Percentiles rank a stretch among this genome's conserved stretches.
These are phyloP conservation scores for Sinocyclocheilus rhinocerous DNA, from an alignment of 2,113 vertebrate species.

Conservation along the genomic window DNA sequence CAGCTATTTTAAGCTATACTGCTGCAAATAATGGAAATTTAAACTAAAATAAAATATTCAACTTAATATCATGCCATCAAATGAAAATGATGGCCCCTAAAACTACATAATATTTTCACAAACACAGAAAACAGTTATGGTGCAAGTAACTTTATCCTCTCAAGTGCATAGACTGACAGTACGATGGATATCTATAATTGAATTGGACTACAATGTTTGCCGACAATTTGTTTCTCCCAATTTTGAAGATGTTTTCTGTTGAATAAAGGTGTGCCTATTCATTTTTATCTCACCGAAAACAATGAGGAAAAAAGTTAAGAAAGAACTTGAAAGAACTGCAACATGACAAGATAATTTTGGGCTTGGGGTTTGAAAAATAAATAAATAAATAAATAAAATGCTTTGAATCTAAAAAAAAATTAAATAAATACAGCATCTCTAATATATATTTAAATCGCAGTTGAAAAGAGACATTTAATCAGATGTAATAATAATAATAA, in stretches of 20 bases:
- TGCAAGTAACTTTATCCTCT: background rate
- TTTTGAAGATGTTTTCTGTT: background rate
- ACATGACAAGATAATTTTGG: background rate
- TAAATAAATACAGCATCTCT: background rate
- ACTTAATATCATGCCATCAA: background rate
- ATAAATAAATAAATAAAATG: background rate
- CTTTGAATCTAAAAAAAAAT: background rate
- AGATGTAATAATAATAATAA: background rate
- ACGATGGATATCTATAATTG: background rate
- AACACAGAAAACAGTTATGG: background rate
- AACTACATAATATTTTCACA: background rate
- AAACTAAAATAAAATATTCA: background rate
- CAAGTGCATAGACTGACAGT: constrained; percentile 13
- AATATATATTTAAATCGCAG: background rate
- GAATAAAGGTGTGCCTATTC: constrained; percentile 43
- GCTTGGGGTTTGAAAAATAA: background rate
- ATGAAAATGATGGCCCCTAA: background rate
- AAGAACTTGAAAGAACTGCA: constrained; percentile 20
- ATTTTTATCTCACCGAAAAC: background rate
- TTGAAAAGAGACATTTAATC: background rate
- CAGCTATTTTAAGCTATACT: constrained; percentile 31
- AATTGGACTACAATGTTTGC: background rate
- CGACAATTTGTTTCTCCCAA: background rate
- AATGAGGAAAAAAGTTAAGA: background rate
- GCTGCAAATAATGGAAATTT: background rate